A percentile compares a stretch with the other conserved stretches of the same genome.
phyloP scores from a whole-genome alignment of 2,113 vertebrate species.

The Chaenocephalus aceratus region DNA sequence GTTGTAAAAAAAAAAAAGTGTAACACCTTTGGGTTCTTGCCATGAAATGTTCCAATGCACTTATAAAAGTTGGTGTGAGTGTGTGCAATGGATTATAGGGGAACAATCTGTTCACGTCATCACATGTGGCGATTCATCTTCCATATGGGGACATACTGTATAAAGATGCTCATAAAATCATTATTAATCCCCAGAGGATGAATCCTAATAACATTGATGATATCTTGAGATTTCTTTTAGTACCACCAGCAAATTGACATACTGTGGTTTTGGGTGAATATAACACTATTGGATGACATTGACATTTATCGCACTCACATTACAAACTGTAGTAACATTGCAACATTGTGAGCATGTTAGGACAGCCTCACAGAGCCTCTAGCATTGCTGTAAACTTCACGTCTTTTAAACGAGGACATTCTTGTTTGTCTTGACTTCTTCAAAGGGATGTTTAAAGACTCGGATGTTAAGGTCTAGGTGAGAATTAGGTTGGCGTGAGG shows the following conservation, averaged over 20 bases:
- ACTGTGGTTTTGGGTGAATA: background rate
- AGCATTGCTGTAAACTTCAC: background rate
- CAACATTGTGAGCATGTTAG: background rate
- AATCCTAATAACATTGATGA: background rate
- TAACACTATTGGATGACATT: background rate
- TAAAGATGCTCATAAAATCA: too few species aligned
- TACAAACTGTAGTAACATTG: too few species aligned
- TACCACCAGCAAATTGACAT: background rate
- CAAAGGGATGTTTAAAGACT: background rate
- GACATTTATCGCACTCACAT: background rate
- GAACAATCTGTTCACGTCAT: too few species aligned
- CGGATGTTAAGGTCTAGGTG: background rate
- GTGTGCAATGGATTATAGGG: too few species aligned
- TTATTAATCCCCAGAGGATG: background rate
- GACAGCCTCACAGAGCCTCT: background rate
- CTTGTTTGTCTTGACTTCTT: background rate
- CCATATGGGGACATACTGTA: too few species aligned
- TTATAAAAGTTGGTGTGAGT: too few species aligned
- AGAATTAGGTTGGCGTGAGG: background rate
- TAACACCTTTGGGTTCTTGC: too few species aligned
- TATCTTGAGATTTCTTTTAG: background rate
- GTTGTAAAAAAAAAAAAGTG: background rate
- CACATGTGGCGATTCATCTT: too few species aligned
- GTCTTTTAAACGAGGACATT: background rate
- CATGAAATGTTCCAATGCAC: too few species aligned